These are phyloP conservation scores for Orthosia cruda DNA, from an alignment of 2,888 invertebrate genomes.

Conservation along the genomic window DNA sequence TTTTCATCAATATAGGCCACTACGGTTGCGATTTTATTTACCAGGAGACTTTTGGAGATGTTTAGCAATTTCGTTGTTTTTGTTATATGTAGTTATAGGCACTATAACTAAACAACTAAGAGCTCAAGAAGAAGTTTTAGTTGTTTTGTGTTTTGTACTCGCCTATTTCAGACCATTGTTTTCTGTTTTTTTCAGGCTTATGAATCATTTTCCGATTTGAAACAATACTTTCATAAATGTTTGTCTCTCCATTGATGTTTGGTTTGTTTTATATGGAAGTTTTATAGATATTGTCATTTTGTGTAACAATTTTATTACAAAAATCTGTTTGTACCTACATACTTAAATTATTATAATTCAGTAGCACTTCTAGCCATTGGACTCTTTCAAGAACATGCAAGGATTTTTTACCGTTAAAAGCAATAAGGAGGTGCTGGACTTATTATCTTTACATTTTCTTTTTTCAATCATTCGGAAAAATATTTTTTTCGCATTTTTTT, in stretches of 20 bases:
- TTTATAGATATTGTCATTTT: background rate
- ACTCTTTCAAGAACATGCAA: background rate
- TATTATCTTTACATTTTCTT: background rate
- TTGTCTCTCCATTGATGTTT: background rate
- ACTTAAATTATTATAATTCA: background rate
- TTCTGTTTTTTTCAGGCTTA: background rate
- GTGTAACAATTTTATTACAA: background rate
- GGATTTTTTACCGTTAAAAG: no score
- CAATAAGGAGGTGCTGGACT: no score
- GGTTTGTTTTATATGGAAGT: background rate
- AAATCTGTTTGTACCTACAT: background rate
- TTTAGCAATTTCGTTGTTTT: background rate
- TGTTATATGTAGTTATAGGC: no score
- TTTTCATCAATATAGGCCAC: background rate
- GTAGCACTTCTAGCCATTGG: no score
- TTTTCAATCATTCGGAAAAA: no score
- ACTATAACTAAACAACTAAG: no score
- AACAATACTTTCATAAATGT: background rate
- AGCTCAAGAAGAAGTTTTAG: no score
- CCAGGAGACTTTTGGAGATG: background rate
- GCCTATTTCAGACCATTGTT: no score
- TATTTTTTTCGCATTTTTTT: no score
- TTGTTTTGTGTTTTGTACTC: no score
- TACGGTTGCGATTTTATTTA: background rate
- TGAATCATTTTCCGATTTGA: background rate